Evolutionary conservation across 2,888 invertebrate genomes (phyloP), one percentile per base, ranked within the genome.

Genomic region (Parnassius mnemosyne): DNA sequence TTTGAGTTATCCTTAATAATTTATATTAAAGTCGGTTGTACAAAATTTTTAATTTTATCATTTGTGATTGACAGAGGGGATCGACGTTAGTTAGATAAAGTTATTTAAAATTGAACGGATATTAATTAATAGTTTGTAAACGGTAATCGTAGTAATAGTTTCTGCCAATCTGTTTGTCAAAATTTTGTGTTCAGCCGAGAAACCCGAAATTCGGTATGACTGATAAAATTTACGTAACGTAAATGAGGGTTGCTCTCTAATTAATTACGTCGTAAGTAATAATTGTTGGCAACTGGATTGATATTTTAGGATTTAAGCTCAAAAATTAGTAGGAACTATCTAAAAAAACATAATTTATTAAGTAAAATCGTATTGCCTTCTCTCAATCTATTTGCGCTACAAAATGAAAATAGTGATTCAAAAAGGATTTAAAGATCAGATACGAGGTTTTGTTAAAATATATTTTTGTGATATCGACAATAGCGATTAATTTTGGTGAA

Each of bases 221-320:
- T 73, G 76, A 84, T 80, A 68, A 74, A 71, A 83, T 87, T 84
- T 84, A 64, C 65, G 60, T 60, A 82, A 84, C 73, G 70, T 79
- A 72, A 76, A 84, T 83, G 77, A 62, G 70, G 64, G 61, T 66
- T 68, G 68, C 66, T 69, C 70, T 75, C 71, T 70, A 71, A 80
- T 80, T 79, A 79, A 80, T 80, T 79, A 79, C 71, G 68, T 65
- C 66, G 66, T 66, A 75, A 77, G 77, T 73, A 68, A 67, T 71
- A 68, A 73, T 78, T 75, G 76, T 74, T 64, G 69, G 69, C 67
- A 69, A 68, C 53, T 65, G 51, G 58, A 71, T 73, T 67, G 52
- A 54, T 49, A 54, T 53, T 54, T 9, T 54, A 43, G 41, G 3
- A 7, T 5, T 34, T 25, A 43, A 49, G 49, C 25, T 54, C 3